Evolutionary conservation across 2,888 invertebrate species (phyloP), one percentile per base, ranked within the genome.

Genomic region (Ceraclea dissimilis): DNA sequence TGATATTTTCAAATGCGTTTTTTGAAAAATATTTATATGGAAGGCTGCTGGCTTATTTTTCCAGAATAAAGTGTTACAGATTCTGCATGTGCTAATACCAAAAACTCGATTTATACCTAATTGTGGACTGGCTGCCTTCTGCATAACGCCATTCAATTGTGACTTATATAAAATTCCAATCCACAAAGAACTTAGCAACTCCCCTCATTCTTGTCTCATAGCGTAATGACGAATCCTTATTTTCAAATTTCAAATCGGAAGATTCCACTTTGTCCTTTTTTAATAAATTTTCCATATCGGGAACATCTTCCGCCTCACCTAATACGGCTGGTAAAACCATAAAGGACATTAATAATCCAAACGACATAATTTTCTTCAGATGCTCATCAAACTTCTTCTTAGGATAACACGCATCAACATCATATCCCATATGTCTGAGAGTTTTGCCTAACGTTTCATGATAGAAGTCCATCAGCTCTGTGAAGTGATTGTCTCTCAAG

Each of bases 301-400:
- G 39, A 6, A 58, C 52, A 34, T 62, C 61, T 18, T 58, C 60
- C n/a, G 31, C 54, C 47, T 60, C 61, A 4, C 58, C 58, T 16
- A 62, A 31, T 17, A 58, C 50, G 2, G 54, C 21, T 1, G 58
- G 61, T 13, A 58, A 18, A 6, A 54, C 17, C 18, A 58, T 39
- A 16, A 56, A 54, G 1, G 58, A 52, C 48, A 57, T 52, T 1
- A 60, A 13, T 2, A 62, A 51, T 11, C 62, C 62, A 19, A 46
- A 60, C 2, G 57, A 43, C 44, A 62, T 39, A 10, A 51, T 19
- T 17, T 11, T 48, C 18, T 53, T 58, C 19, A 60, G 11, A 33
- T 62, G 58, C 5, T 58, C 48, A 11, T 46, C 19, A 52, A 52
- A 62, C 11, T 54, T 49, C 2, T 33, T 18, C 46, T 51, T 55